A percentile compares a stretch with the other conserved stretches of the same genome.
Conservation (phyloP, 2,113 vertebrate species). For the Plecotus auritus region DNA sequence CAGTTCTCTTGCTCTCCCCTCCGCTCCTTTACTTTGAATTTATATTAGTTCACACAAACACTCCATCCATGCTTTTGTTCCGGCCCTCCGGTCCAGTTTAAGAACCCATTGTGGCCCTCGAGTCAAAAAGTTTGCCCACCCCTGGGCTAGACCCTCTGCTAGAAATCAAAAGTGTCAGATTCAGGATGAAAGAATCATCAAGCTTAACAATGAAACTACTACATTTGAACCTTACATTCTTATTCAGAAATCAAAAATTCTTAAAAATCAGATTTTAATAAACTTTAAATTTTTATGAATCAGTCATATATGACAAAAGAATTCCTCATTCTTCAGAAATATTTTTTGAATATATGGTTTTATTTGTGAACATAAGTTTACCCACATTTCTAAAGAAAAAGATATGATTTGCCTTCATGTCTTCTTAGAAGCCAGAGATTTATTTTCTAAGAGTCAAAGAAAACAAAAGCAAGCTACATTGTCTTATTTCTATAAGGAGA, state of each 20-base stretch:
- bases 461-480: neutral
- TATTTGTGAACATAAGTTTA: neutral
- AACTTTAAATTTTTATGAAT: neutral
- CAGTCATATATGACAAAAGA: neutral
- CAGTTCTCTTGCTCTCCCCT: no score
- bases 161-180: neutral
- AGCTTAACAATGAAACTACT: neutral
- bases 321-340: neutral
- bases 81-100: no score
- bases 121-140: no score
- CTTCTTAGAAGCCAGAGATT: neutral
- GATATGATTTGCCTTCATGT: neutral
- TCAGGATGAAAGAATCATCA: neutral
- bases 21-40: no score
- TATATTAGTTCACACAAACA: no score
- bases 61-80: no score
- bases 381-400: neutral
- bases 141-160: neutral
- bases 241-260: constrained; percentile 5
- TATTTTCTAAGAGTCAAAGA: neutral
- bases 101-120: no score
- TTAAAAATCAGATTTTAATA: neutral
- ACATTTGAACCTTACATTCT: neutral
- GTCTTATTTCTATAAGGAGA: neutral
- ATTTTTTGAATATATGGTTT: neutral